These are phyloP conservation scores for Aythya baeri DNA, from an alignment of 2,113 vertebrate genomes.

Conservation along the genomic window DNA sequence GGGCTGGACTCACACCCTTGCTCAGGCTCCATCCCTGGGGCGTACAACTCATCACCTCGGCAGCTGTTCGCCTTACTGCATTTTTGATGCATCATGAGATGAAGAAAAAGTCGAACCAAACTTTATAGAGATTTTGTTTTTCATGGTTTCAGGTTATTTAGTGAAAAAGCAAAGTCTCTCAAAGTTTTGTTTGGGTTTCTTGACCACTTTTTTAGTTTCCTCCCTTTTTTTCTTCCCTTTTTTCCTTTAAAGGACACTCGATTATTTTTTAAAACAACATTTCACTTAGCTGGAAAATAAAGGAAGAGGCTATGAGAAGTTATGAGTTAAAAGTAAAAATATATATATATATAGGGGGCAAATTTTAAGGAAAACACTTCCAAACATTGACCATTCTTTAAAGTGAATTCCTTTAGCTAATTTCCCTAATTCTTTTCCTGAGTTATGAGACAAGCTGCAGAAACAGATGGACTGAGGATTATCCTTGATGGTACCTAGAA, in stretches of 20 bases:
- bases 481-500: neutral
- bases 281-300: neutral
- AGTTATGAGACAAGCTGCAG: neutral
- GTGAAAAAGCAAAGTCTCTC: neutral
- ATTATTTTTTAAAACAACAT: neutral
- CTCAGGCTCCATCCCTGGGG: accelerated
- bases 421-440: neutral
- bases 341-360: slow-evolving; percentile 21
- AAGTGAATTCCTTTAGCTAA: slow-evolving; percentile 18
- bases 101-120: neutral
- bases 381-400: neutral
- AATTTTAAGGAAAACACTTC: slow-evolving; percentile 1
- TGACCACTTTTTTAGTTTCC: neutral
- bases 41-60: accelerated
- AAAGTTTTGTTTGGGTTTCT: neutral
- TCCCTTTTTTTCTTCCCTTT: neutral
- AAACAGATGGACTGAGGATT: neutral
- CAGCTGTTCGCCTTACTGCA: neutral
- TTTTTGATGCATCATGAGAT: neutral
- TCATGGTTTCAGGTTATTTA: neutral
- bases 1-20: neutral
- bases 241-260: neutral
- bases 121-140: neutral
- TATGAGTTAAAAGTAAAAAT: slow-evolving; percentile 13
- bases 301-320: neutral